These are phyloP conservation scores for Cassiopea xamachana DNA, from an alignment of 30 jellyfish, hydroid and myxozoan species.

Conservation along the genomic window DNA sequence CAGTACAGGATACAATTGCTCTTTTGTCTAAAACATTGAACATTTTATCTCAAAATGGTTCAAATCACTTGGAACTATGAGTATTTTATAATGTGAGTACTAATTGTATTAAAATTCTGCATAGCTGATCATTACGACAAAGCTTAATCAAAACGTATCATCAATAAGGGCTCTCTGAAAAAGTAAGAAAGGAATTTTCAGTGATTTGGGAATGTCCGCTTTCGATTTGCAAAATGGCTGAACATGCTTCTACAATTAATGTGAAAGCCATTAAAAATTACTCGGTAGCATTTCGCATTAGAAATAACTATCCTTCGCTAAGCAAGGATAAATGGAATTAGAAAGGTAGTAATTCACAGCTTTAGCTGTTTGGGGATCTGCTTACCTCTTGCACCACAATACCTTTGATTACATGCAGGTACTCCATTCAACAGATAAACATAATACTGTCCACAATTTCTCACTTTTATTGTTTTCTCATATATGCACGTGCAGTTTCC, in stretches of 20 bases:
- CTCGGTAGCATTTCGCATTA: no score
- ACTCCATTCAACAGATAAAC: conserved; percentile 71
- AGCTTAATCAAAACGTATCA: no score
- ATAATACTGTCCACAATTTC: conserved; percentile 84
- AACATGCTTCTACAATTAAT: no score
- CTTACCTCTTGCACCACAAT: conserved; percentile 76
- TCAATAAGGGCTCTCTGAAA: no score
- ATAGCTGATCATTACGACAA: no score
- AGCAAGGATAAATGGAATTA: not conserved
- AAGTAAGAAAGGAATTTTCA: no score
- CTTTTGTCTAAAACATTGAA: not conserved
- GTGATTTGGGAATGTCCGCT: no score
- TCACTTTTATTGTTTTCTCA: conserved; percentile 48
- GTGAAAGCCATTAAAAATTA: no score
- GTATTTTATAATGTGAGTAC: not conserved
- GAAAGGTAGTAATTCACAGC: not conserved
- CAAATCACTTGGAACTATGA: not conserved
- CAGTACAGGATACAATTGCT: conserved; percentile 26
- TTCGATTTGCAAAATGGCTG: no score
- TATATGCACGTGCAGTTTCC: conserved; percentile 69
- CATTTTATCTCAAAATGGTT: no score
- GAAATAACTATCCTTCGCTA: not conserved
- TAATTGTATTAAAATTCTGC: not conserved
- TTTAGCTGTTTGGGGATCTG: no score
- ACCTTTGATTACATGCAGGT: conserved; percentile 83